These are phyloP conservation scores for Torymus aiolomorphi DNA, from an alignment of 2,888 invertebrate genomes.

Conservation along the genomic window DNA sequence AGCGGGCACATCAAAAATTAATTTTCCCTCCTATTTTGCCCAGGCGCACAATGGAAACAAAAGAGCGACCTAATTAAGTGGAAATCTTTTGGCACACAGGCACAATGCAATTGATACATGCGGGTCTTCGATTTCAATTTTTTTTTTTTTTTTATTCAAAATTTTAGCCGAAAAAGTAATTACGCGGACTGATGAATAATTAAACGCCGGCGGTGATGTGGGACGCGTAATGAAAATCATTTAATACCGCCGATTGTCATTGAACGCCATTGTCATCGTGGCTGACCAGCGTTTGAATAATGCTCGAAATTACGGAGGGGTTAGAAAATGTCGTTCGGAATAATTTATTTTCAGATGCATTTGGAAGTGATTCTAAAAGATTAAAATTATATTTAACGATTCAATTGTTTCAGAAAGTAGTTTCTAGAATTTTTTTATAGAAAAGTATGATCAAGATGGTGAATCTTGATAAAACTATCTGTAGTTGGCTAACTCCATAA, in stretches of 20 bases:
- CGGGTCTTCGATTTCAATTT: slow-evolving; percentile 2
- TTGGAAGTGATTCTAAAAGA: too few relatives aligned
- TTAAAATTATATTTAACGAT: too few relatives aligned
- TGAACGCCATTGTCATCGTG: background rate
- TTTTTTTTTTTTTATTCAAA: background rate
- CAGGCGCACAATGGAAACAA: slow-evolving; percentile 29
- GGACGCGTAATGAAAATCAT: slow-evolving; percentile 21
- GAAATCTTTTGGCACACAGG: background rate
- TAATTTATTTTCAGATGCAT: too few relatives aligned
- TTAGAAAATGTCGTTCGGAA: too few relatives aligned
- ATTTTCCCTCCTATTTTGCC: slow-evolving; percentile 5
- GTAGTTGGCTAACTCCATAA: too few relatives aligned
- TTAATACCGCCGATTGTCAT: background rate
- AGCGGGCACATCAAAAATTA: slow-evolving; percentile 6
- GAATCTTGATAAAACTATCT: too few relatives aligned
- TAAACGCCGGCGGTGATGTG: slow-evolving; percentile 13
- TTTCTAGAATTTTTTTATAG: too few relatives aligned
- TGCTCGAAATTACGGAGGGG: too few relatives aligned
- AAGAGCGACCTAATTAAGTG: slow-evolving; percentile 39
- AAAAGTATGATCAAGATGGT: too few relatives aligned
- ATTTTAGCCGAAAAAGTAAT: slow-evolving; percentile 25
- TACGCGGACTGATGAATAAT: slow-evolving; percentile 26
- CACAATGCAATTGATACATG: background rate
- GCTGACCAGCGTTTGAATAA: too few relatives aligned
- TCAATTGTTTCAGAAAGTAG: too few relatives aligned